Evolutionary conservation across 2,113 vertebrate species (phyloP).

Genomic region (Otis tarda): DNA sequence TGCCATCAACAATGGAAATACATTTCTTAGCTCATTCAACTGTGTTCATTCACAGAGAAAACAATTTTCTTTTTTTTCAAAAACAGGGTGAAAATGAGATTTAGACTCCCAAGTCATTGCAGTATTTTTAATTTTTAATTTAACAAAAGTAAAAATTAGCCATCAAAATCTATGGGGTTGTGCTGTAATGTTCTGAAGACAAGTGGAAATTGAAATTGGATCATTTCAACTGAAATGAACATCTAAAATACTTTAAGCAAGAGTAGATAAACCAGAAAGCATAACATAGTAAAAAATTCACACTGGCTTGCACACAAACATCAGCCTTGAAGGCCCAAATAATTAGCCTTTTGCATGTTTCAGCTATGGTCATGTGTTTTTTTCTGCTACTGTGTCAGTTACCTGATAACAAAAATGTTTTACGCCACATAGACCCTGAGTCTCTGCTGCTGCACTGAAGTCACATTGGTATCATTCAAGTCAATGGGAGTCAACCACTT

Average conservation of each 20-base stretch:
- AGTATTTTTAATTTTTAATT: background rate
- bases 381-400: background rate
- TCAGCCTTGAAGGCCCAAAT: background rate
- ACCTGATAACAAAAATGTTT: background rate
- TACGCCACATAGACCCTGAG: background rate
- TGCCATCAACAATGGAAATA: background rate
- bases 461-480: background rate
- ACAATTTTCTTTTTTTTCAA: background rate
- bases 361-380: background rate
- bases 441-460: background rate
- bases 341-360: background rate
- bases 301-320: background rate
- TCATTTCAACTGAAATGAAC: background rate
- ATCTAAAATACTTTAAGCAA: background rate
- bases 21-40: background rate
- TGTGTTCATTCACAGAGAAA: background rate
- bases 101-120: background rate
- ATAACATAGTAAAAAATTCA: background rate
- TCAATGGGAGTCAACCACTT: background rate
- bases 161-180: background rate
- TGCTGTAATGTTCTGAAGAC: background rate
- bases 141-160: background rate
- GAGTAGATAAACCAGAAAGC: background rate
- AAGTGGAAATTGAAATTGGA: background rate
- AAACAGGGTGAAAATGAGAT: background rate